Conservation (phyloP, 37 sponge, comb jelly and placozoan species). For the Cladorhizidae sp. region DNA sequence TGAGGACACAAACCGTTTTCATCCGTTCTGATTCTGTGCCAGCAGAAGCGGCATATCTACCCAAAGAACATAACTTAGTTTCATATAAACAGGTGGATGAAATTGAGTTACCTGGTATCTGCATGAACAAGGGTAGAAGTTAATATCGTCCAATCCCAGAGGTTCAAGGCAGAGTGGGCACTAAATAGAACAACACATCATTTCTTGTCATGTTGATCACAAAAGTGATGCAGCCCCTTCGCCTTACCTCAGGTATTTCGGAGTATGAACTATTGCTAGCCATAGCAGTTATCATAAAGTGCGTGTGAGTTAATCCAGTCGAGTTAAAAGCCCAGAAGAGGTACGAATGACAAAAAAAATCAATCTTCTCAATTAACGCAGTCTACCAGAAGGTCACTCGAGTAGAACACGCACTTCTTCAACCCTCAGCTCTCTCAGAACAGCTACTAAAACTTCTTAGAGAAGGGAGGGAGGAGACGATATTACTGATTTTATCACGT, state of each 20-base stretch:
- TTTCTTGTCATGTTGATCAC: neutral
- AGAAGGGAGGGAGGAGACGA: too few species aligned
- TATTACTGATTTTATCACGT: too few species aligned
- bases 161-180: constrained; percentile 98
- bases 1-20: constrained; percentile 94
- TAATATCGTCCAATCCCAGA: constrained; percentile 88
- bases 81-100: neutral
- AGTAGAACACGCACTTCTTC: too few species aligned
- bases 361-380: too few species aligned
- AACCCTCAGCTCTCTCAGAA: too few species aligned
- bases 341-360: too few species aligned
- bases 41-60: constrained; percentile 94
- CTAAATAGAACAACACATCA: constrained; percentile 47
- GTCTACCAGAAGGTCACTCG: too few species aligned
- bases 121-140: constrained; percentile 95
- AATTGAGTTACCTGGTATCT: constrained; percentile 84
- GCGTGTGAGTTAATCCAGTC: too few species aligned
- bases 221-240: neutral
- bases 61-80: neutral
- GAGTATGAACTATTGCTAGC: neutral
- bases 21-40: constrained; percentile 96
- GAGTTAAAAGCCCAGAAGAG: too few species aligned
- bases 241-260: constrained; percentile 36
- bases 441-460: too few species aligned
- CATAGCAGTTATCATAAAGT: too few species aligned